phyloP scores from a whole-genome alignment of 2,113 vertebrate species.

The Plecturocebus donacophilus region DNA sequence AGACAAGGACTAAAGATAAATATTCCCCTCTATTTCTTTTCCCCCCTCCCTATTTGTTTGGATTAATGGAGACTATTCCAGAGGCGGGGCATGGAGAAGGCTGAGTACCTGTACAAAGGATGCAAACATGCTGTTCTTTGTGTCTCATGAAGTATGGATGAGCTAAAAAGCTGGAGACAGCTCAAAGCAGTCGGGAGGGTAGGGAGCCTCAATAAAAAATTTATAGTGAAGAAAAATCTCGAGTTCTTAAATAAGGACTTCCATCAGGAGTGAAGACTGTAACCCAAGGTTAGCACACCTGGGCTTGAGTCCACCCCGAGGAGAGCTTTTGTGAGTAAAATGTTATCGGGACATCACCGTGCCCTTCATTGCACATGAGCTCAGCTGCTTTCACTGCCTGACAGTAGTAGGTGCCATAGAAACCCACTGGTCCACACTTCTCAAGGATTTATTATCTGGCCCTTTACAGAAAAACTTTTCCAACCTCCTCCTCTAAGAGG shows the following conservation, averaged over 20 bases:
- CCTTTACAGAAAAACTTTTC: neutral
- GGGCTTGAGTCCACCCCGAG: neutral
- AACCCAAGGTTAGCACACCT: neutral
- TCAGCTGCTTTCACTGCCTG: neutral
- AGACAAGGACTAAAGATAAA: neutral
- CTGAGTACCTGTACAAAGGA: neutral
- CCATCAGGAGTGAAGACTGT: neutral
- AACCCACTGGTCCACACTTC: neutral
- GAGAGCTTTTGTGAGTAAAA: neutral
- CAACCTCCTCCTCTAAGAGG: neutral
- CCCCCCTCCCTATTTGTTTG: neutral
- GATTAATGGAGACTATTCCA: neutral
- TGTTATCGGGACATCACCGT: neutral
- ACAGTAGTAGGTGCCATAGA: accelerated
- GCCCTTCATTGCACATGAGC: accelerated
- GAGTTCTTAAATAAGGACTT: neutral
- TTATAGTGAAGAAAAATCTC: neutral
- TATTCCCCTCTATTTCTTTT: neutral
- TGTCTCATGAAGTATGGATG: constrained; percentile 24
- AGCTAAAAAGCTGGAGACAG: neutral
- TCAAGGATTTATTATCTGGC: neutral
- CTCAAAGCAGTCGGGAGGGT: neutral
- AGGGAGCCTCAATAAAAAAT: neutral
- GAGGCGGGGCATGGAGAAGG: neutral
- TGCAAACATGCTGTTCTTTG: neutral